phyloP scores from a whole-genome alignment of 2,888 invertebrate species.

The Odontomyia ornata region DNA sequence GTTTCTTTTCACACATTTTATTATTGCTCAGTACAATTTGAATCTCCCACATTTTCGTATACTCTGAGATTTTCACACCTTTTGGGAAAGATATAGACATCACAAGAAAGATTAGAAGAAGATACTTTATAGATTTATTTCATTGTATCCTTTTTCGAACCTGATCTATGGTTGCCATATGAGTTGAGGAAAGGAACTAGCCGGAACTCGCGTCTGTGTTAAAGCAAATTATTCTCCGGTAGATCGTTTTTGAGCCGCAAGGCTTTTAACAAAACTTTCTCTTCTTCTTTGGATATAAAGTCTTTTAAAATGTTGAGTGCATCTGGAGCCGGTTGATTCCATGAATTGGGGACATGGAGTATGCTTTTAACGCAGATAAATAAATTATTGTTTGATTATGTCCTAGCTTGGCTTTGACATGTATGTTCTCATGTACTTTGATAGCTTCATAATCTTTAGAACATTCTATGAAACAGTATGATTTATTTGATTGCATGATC shows the following conservation, averaged over 20 bases:
- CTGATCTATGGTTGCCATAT: too few relatives aligned
- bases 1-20: too few relatives aligned
- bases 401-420: slow-evolving; percentile 70
- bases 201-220: slow-evolving; percentile 85
- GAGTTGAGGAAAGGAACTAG: too few relatives aligned
- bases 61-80: too few relatives aligned
- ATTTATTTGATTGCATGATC: slow-evolving; percentile 79
- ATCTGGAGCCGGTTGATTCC: slow-evolving; percentile 67
- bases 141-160: too few relatives aligned
- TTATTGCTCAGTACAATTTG: too few relatives aligned
- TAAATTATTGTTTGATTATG: slow-evolving; percentile 72
- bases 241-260: slow-evolving; percentile 66
- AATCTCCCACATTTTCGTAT: too few relatives aligned
- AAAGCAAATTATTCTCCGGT: slow-evolving; percentile 65
- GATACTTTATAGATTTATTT: too few relatives aligned
- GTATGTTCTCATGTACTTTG: slow-evolving; percentile 68
- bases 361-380: slow-evolving; percentile 64
- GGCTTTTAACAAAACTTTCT: slow-evolving; percentile 68
- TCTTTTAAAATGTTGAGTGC: slow-evolving; percentile 77
- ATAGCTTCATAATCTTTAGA: slow-evolving; percentile 65
- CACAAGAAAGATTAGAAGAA: too few relatives aligned
- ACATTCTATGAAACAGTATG: slow-evolving; percentile 81
- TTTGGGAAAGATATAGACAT: too few relatives aligned
- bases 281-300: slow-evolving; percentile 78
- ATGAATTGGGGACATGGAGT: slow-evolving; percentile 53